phyloP scores from a whole-genome alignment of 2,797 vertebrate species.

The Leuciscus waleckii region DNA sequence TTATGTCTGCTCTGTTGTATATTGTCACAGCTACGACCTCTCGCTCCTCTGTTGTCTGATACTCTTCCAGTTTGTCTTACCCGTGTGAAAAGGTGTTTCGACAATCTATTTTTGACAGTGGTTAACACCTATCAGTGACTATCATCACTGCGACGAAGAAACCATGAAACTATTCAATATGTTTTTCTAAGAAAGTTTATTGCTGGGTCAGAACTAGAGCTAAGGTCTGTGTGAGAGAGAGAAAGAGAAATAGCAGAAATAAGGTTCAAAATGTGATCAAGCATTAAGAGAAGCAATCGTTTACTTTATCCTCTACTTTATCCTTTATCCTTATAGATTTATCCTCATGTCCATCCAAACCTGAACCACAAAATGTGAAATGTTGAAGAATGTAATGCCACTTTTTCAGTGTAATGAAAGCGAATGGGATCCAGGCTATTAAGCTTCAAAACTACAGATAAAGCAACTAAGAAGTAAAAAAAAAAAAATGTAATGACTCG shows the following conservation, averaged over 20 bases:
- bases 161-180: neutral
- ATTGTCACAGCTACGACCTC: conserved; percentile 46
- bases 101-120: conserved; percentile 12
- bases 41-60: conserved; percentile 45
- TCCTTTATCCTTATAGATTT: no score
- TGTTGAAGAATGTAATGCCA: neutral
- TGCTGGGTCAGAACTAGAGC: neutral
- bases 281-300: neutral
- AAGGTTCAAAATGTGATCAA: neutral
- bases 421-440: neutral
- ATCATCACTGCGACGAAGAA: conserved; percentile 23
- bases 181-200: neutral
- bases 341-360: neutral
- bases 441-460: neutral
- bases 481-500: neutral
- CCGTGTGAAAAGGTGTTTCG: conserved; percentile 26
- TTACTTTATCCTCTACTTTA: no score
- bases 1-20: conserved; percentile 58
- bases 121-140: conserved; percentile 18
- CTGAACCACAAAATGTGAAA: neutral
- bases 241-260: neutral
- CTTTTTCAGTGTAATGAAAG: neutral
- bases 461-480: neutral
- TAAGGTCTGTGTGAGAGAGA: neutral
- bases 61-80: conserved; percentile 47